A percentile compares a stretch with the other conserved stretches of the same genome.
phyloP scores from a whole-genome alignment of 2,113 vertebrate genomes.

The Proteles cristata region DNA sequence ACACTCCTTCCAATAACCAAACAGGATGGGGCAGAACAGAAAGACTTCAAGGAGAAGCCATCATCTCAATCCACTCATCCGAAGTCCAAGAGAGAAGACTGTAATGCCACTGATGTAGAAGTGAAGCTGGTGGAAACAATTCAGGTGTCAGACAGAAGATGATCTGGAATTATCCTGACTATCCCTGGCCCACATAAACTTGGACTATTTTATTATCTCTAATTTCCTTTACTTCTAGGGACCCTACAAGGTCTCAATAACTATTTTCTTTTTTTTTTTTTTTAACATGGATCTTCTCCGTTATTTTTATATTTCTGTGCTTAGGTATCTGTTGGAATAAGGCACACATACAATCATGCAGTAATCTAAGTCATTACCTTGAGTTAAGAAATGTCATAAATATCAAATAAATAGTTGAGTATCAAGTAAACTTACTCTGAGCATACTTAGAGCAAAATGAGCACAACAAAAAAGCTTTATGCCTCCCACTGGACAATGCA shows the following conservation, averaged over 20 bases:
- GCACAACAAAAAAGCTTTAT: background rate
- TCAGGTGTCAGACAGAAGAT: background rate
- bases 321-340: background rate
- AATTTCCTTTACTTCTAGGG: background rate
- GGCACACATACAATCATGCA: background rate
- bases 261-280: background rate
- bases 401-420: background rate
- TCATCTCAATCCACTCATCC: background rate
- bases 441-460: background rate
- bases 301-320: background rate
- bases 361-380: background rate
- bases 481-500: background rate
- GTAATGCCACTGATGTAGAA: background rate
- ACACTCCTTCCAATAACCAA: background rate
- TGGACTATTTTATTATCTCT: background rate
- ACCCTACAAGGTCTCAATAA: background rate
- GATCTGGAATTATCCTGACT: background rate
- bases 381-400: conserved; percentile 20
- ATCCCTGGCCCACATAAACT: background rate
- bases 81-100: background rate
- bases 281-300: background rate
- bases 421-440: background rate
- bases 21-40: background rate
- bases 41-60: background rate
- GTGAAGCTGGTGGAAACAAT: background rate